These are phyloP conservation scores for Illadopsis cleaveri DNA, from an alignment of 2,113 vertebrate genomes.

Conservation along the genomic window DNA sequence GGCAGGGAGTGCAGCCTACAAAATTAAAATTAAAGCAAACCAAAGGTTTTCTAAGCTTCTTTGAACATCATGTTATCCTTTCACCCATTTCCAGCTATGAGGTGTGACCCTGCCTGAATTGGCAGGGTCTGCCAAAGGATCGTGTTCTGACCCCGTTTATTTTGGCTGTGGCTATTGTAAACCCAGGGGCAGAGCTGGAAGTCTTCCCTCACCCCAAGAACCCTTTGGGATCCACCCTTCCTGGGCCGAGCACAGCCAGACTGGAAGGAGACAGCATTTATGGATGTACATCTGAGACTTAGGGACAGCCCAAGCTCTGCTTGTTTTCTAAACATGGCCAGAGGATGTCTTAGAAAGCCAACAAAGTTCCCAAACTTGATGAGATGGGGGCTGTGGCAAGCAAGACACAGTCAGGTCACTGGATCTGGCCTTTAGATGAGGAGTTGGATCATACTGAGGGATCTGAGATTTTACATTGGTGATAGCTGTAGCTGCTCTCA, in stretches of 20 bases:
- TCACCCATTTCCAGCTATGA: not conserved
- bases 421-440: not conserved
- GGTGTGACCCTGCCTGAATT: not conserved
- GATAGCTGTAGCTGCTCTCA: not conserved
- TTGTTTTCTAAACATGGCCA: not conserved
- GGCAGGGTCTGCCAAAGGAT: not conserved
- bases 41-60: not conserved
- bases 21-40: not conserved
- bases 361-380: not conserved
- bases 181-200: not conserved
- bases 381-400: not conserved
- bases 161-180: not conserved
- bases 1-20: not conserved
- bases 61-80: not conserved
- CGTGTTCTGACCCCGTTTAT: not conserved
- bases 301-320: not conserved
- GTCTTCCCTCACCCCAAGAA: not conserved
- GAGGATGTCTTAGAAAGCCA: not conserved
- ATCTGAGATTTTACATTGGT: not conserved
- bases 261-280: not conserved
- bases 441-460: not conserved
- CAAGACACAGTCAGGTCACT: not conserved
- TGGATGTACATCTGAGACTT: not conserved
- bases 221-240: not conserved
- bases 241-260: not conserved